phyloP scores from a whole-genome alignment of 2,113 vertebrate genomes.

The Eclectus roratus region DNA sequence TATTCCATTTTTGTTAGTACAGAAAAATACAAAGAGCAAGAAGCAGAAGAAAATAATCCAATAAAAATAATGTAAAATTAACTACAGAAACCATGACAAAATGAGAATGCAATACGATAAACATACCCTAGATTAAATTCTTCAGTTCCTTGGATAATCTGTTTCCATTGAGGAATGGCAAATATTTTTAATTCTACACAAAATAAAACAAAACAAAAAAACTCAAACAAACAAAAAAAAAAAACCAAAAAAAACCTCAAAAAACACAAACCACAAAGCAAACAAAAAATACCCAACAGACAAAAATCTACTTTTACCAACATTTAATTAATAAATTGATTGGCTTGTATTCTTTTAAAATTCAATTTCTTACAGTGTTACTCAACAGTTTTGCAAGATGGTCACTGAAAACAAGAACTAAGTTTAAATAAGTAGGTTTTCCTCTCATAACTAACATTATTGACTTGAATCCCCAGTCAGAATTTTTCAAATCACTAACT shows the following conservation, averaged over 20 bases:
- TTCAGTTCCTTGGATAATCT: background rate
- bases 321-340: background rate
- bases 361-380: background rate
- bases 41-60: background rate
- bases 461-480: background rate
- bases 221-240: background rate
- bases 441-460: background rate
- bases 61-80: background rate
- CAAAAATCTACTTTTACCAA: background rate
- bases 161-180: background rate
- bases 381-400: background rate
- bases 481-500: background rate
- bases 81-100: background rate
- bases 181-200: background rate
- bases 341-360: background rate
- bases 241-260: no score
- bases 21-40: background rate
- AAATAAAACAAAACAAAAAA: background rate
- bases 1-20: background rate
- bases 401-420: background rate
- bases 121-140: background rate
- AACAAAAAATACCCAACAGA: background rate
- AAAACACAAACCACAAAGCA: no score
- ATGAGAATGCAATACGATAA: background rate
- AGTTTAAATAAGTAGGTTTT: background rate